Conservation (phyloP, 2,888 invertebrate species). For the Amblyjoppa fuscipennis region DNA sequence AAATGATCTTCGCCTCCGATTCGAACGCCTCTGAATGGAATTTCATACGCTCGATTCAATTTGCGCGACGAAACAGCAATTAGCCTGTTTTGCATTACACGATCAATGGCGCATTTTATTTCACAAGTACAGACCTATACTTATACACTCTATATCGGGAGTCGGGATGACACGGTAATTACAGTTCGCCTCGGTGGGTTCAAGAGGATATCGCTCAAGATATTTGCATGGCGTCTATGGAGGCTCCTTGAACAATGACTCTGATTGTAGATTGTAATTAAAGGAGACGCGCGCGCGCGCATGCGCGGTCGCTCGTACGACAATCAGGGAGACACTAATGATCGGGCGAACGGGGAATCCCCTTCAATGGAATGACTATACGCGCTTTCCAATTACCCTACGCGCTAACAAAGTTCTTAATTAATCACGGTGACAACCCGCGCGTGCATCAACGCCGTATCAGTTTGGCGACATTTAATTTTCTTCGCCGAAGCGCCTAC, state of each 20-base stretch:
- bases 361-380: slow-evolving; percentile 26
- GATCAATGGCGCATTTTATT: background rate
- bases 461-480: background rate
- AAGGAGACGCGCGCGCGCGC: slow-evolving; percentile 59
- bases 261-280: slow-evolving; percentile 74
- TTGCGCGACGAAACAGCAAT: background rate
- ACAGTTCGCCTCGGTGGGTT: slow-evolving; percentile 44
- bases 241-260: slow-evolving; percentile 68
- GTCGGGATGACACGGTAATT: slow-evolving; percentile 33
- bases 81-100: background rate
- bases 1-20: background rate
- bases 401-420: slow-evolving; percentile 63
- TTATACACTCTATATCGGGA: background rate
- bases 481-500: background rate
- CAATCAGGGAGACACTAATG: slow-evolving; percentile 62
- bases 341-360: slow-evolving; percentile 42
- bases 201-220: slow-evolving; percentile 25
- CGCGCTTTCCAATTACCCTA: slow-evolving; percentile 52
- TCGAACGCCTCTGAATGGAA: background rate
- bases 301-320: slow-evolving; percentile 37
- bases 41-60: background rate
- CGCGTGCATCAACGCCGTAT: slow-evolving; percentile 18
- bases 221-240: slow-evolving; percentile 43
- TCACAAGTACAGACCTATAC: background rate
- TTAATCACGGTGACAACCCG: slow-evolving; percentile 51